Base-by-base conservation (phyloP, 2,113 vertebrate species). In the Corythornis cristatus region DNA sequence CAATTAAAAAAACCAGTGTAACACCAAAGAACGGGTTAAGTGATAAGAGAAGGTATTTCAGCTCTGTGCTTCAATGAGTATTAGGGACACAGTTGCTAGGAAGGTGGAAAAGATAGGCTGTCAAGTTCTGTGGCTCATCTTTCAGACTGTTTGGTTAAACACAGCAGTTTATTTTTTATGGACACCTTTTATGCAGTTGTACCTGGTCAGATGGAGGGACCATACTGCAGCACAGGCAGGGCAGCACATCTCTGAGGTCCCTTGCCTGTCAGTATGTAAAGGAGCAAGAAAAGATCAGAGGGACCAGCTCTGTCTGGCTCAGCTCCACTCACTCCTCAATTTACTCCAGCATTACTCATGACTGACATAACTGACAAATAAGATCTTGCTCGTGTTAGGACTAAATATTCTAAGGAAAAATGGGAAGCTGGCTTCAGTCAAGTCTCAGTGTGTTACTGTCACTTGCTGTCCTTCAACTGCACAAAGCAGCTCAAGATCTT, bases 11-110 rank as follows among this genome's bases (percentile, higher is more conserved):
- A 78, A 83, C 2, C 14, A 45, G 37, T 35, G 65, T 67, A 91
- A 48, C 66, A 71, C 57, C 70, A 94, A 95, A 87, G 85, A 95
- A 92, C 76, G 92, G 83, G 86, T 96, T 94, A 95, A 94, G 75
- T 45, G 87, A 74, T 96, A 96, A 94, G 74, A 88, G 67, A 94
- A 83, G 40, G 57, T 72, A 93, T 68, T 94, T 97, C 83, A 91
- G 56, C 81, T 86, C 89, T 85, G 56, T 56, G 88, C 94, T 90
- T 84, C 91, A 95, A 86, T 86, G 83, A 93, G 31, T 89, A 79
- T 89, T 86, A 95, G 84, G 51, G 88, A 96, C 88, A 95, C 64
- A 68, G 83, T 62, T 15, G 28, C 88, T 76, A 84, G 86, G 67
- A 84, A 75, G 45, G 77, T 56, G 33, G 56, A 82, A 67, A 91